Conservation (phyloP, 2,797 vertebrate genomes). For the Acridotheres tristis region DNA sequence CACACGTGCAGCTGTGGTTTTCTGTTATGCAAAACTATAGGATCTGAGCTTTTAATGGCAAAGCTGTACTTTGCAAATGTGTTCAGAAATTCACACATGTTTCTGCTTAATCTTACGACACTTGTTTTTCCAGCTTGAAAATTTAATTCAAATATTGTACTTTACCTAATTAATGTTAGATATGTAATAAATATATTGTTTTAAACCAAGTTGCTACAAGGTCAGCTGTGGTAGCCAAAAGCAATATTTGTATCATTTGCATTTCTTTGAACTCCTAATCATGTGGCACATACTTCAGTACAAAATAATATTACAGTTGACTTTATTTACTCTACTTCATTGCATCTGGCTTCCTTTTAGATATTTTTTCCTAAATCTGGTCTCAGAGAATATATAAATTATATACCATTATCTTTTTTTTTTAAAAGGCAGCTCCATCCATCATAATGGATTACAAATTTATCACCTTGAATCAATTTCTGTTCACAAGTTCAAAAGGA, state of each 20-base stretch:
- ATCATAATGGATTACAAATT: slow-evolving; percentile 95
- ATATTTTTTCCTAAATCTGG: slow-evolving; percentile 68
- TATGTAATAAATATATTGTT: slow-evolving; percentile 76
- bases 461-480: slow-evolving; percentile 99
- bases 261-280: slow-evolving; percentile 65
- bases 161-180: slow-evolving; percentile 80
- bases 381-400: slow-evolving; percentile 75
- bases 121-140: slow-evolving; percentile 69
- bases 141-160: slow-evolving; percentile 78
- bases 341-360: slow-evolving; percentile 51
- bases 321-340: slow-evolving; percentile 65
- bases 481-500: slow-evolving; percentile 96
- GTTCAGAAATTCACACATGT: slow-evolving; percentile 76
- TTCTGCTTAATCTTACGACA: slow-evolving; percentile 73
- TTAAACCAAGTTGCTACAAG: slow-evolving; percentile 71
- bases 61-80: slow-evolving; percentile 17
- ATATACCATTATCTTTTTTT: slow-evolving; percentile 81
- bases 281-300: slow-evolving; percentile 71
- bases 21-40: slow-evolving; percentile 6
- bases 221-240: slow-evolving; percentile 39
- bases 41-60: slow-evolving; percentile 17
- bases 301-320: slow-evolving; percentile 73
- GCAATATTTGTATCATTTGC: slow-evolving; percentile 51
- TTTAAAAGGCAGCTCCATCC: slow-evolving; percentile 82
- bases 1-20: not conserved